Conservation (phyloP, 2,113 vertebrate species). For the Daubentonia madagascariensis region DNA sequence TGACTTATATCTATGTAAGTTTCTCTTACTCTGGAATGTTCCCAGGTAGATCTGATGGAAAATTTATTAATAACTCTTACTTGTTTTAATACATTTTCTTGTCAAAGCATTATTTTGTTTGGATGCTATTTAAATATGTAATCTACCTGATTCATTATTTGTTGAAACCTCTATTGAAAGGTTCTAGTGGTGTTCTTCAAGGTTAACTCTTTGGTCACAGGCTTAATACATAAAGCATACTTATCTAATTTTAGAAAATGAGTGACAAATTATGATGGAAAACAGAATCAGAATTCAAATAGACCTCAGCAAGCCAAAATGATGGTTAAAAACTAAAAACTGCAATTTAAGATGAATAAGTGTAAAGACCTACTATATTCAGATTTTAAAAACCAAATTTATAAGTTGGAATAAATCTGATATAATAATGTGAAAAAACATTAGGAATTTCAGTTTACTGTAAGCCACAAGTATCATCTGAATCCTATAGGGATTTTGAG, state of each 20-base stretch:
- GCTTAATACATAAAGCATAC: background rate
- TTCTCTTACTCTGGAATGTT: background rate
- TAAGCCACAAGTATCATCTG: background rate
- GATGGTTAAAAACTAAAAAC: background rate
- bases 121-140: background rate
- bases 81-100: background rate
- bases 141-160: background rate
- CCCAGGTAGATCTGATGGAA: background rate
- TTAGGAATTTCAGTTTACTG: background rate
- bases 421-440: background rate
- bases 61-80: background rate
- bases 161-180: background rate
- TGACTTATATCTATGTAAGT: background rate
- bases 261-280: background rate
- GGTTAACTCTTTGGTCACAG: background rate
- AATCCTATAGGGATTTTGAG: background rate
- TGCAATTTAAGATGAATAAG: background rate
- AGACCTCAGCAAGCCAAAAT: background rate
- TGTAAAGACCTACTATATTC: background rate
- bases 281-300: background rate
- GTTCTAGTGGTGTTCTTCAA: background rate
- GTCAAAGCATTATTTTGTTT: background rate
- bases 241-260: constrained; percentile 6
- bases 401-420: background rate
- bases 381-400: background rate